Evolutionary conservation across 2,113 vertebrate genomes (phyloP).

Genomic region (Spermophilus dauricus): DNA sequence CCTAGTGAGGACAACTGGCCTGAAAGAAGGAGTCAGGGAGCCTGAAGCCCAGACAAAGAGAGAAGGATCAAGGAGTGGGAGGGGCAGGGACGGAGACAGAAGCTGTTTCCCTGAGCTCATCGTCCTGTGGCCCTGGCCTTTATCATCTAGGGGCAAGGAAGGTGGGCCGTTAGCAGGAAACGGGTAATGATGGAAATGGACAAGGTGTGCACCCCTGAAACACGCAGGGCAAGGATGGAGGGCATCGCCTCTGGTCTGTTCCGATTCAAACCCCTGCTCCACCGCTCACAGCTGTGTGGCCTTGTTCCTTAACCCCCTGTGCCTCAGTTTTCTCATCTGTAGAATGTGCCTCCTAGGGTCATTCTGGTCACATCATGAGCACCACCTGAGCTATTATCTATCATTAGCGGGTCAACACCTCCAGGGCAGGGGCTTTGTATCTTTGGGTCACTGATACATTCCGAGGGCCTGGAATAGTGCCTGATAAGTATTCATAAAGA

Average conservation of each 20-base stretch:
- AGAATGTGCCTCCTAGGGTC: not conserved
- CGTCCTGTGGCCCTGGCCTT: not conserved
- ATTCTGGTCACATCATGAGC: not conserved
- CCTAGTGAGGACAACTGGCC: not conserved
- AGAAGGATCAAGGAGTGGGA: not conserved
- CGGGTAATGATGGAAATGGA: not conserved
- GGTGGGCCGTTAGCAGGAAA: not conserved
- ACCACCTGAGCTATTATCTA: not conserved
- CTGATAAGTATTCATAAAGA: not conserved
- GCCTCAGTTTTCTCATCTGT: not conserved
- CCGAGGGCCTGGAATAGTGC: not conserved
- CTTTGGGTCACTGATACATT: not conserved
- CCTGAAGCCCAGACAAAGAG: not conserved
- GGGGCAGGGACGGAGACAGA: too few species aligned
- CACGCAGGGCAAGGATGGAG: not conserved
- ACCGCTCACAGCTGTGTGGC: not conserved
- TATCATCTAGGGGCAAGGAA: not conserved
- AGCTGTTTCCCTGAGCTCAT: not conserved
- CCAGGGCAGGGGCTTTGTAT: not conserved
- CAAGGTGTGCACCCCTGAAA: not conserved
- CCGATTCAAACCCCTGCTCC: not conserved
- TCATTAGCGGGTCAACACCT: not conserved
- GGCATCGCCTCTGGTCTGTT: not conserved
- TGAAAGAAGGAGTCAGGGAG: not conserved
- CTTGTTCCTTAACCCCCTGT: not conserved